Conservation (phyloP, 2,888 invertebrate genomes). For the Agrilus cyanescens region DNA sequence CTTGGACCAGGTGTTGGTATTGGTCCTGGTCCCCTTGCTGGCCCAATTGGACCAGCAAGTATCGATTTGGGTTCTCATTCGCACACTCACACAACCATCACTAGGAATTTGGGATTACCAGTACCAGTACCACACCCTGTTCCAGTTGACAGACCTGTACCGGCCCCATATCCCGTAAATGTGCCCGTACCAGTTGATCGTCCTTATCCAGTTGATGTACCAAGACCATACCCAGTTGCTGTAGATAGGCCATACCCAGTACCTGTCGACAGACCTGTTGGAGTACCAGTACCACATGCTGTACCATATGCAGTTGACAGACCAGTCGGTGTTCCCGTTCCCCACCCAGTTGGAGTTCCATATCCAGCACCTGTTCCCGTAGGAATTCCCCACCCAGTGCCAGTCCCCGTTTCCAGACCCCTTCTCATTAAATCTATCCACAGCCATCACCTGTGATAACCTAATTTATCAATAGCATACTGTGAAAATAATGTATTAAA, state of each 20-base stretch:
- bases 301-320: conserved; percentile 31
- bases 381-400: conserved; percentile 42
- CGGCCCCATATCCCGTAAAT: conserved; percentile 29
- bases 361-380: conserved; percentile 39
- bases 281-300: conserved; percentile 39
- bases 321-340: conserved; percentile 30
- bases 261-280: conserved; percentile 38
- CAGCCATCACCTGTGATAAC: no score
- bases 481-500: no score
- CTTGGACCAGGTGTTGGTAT: conserved; percentile 13
- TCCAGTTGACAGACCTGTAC: conserved; percentile 33
- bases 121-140: conserved; percentile 41
- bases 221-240: conserved; percentile 41
- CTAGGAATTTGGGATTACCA: conserved; percentile 37
- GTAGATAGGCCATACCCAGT: conserved; percentile 41
- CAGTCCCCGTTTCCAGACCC: conserved; percentile 26
- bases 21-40: conserved; percentile 9
- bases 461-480: no score
- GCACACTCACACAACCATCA: conserved; percentile 35
- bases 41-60: conserved; percentile 11
- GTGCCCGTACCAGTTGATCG: conserved; percentile 44
- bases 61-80: conserved; percentile 21
- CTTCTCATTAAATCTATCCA: conserved; percentile 15
- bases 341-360: conserved; percentile 35
- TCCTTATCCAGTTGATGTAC: conserved; percentile 30